Base-by-base conservation (phyloP, 1,140 invertebrate genomes). In the Nautilus pompilius region DNA sequence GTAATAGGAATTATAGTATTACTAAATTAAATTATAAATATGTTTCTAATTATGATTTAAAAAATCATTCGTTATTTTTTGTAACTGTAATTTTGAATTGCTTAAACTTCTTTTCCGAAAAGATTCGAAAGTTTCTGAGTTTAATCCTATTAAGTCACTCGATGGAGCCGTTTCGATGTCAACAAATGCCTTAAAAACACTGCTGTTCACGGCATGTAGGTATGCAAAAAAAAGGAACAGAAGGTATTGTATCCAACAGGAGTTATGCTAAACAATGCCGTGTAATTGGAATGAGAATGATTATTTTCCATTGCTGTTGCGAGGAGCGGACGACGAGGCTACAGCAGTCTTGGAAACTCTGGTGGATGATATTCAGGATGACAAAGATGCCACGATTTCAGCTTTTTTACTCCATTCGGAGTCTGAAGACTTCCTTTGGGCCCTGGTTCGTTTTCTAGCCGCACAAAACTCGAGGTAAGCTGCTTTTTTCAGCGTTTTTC, bases 361-460 rank as follows among this genome's bases (percentile, higher is more conserved):
- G 33, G 78, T 82, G 6, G 78, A 82, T 65, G 80, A 82, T 70
- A 60, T 82, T 15, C 80, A 82, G 66, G 57, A 71, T 17, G 73
- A 78, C 22, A 81, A 81, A 65, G 80, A 82, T 26, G 64, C 63
- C 28, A 81, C 80, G 17, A 73, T 82, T 15, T 65, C 61, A 46
- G 73, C 62, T 33, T 80, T 82, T 67, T 49, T 82, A 10, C 70
- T 73, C 58, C 78, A 82, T 67, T 75, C 78, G 20, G 79, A 78
- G 22, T 78, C 77, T 5, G 79, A 82, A 62, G 79, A 81, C 70
- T 79, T 82, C 59, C 68, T 82, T 0, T 79, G 78, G 76, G 76
- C 74, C 33, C 68, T 82, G 36, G 73, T 80, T 13, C 69, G 65
- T 34, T 73, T 82, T 6, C 72, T 82, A 34, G 77, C 75, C 51